A percentile compares a stretch with the other conserved stretches of the same genome.
Conservation (phyloP, 2,797 vertebrate genomes). For the Notolepis coatsorum region DNA sequence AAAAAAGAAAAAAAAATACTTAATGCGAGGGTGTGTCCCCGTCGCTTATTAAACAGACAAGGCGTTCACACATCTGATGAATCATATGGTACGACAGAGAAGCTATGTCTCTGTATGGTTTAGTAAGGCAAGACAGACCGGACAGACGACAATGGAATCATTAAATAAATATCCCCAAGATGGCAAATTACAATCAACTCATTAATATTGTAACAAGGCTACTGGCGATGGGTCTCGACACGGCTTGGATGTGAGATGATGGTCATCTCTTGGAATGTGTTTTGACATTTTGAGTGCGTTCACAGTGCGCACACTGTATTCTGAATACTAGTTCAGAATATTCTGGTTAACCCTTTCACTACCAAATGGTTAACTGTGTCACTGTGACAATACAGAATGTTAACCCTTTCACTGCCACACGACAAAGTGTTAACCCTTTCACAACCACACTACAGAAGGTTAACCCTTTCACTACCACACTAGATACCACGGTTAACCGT, state of each 20-base stretch:
- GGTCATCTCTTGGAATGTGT: background rate
- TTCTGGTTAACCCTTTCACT: too few relatives aligned
- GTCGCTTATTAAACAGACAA: conserved; percentile 1
- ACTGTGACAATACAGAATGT: too few relatives aligned
- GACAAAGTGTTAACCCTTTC: too few relatives aligned
- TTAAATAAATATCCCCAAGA: conserved; percentile 17
- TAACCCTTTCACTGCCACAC: too few relatives aligned
- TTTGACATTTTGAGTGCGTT: too few relatives aligned
- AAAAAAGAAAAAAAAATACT: background rate
- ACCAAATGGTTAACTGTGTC: too few relatives aligned
- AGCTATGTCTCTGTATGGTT: background rate
- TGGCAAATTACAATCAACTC: background rate
- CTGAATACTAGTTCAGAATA: too few relatives aligned
- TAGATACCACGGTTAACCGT: too few relatives aligned
- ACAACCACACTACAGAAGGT: too few relatives aligned
- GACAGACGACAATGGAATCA: background rate
- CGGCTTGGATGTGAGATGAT: background rate
- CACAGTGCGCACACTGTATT: too few relatives aligned
- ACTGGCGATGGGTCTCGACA: background rate
- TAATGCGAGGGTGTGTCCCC: background rate
- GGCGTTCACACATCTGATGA: background rate
- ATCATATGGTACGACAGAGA: background rate
- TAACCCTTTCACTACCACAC: too few relatives aligned
- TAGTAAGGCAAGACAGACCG: background rate
- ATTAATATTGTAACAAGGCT: background rate